These are phyloP conservation scores for Mythimna impura DNA, from an alignment of 2,888 invertebrate genomes.

Conservation along the genomic window DNA sequence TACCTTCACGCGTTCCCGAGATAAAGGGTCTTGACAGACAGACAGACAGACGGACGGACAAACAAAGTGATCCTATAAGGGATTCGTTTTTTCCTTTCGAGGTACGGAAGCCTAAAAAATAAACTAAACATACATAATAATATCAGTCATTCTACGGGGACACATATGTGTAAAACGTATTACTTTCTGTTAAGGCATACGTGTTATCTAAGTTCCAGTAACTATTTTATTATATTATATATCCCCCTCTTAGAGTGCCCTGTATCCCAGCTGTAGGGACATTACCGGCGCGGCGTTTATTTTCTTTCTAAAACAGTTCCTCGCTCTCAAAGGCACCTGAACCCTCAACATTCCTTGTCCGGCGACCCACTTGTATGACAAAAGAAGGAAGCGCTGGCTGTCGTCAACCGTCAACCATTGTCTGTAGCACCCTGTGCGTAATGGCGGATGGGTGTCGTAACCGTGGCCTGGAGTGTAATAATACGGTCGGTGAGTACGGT, in stretches of 20 bases:
- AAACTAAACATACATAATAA: too few relatives aligned
- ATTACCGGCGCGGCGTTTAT: background rate
- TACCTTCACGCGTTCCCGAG: too few relatives aligned
- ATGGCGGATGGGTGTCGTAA: slow-evolving; percentile 53
- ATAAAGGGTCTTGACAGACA: too few relatives aligned
- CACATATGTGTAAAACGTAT: too few relatives aligned
- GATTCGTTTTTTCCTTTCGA: too few relatives aligned
- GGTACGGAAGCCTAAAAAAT: too few relatives aligned
- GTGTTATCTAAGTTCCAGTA: too few relatives aligned
- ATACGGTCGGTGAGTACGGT: slow-evolving; percentile 14
- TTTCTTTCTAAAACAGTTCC: background rate
- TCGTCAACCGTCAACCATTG: slow-evolving; percentile 53
- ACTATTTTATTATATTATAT: too few relatives aligned
- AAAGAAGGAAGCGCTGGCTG: slow-evolving; percentile 61
- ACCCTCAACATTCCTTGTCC: slow-evolving; percentile 53
- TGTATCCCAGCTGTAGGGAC: background rate
- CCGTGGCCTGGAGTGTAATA: slow-evolving; percentile 25
- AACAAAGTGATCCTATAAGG: too few relatives aligned
- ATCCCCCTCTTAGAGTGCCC: background rate
- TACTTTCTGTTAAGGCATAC: too few relatives aligned
- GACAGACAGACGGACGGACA: too few relatives aligned
- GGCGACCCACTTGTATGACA: slow-evolving; percentile 59
- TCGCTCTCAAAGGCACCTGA: slow-evolving; percentile 45
- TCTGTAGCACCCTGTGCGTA: slow-evolving; percentile 47
- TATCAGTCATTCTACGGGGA: too few relatives aligned